Conservation (phyloP, 1,140 invertebrate species). For the Bombus superbus region DNA sequence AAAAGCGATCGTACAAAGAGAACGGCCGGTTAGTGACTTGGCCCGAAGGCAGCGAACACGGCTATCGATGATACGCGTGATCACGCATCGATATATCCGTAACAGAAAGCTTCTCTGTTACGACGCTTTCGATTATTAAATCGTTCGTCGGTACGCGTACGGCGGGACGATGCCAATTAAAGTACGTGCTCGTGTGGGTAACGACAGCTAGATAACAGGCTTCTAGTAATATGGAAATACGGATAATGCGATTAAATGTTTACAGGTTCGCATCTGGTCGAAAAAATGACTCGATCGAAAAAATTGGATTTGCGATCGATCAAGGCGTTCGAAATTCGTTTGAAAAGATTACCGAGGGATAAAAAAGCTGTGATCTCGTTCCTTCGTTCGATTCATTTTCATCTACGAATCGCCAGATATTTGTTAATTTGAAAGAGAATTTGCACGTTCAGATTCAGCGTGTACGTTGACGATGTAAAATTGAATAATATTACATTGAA, state of each 20-base stretch:
- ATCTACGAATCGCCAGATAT: background rate
- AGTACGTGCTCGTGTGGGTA: conserved; percentile 34
- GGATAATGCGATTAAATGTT: conserved; percentile 67
- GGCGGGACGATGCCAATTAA: conserved; percentile 49
- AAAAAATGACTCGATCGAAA: conserved; percentile 1
- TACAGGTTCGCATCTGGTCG: conserved; percentile 48
- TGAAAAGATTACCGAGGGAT: no score
- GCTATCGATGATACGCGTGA: background rate
- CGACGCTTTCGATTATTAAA: conserved; percentile 54
- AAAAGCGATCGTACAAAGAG: background rate
- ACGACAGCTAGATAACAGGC: conserved; percentile 63
- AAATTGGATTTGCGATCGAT: conserved; percentile 39
- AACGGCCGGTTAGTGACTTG: background rate
- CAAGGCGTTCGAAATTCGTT: no score
- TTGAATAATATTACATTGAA: no score
- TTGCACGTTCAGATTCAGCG: no score
- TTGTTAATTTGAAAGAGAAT: background rate
- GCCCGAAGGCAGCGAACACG: background rate
- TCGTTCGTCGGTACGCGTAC: conserved; percentile 25
- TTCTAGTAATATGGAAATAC: conserved; percentile 7
- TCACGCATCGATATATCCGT: background rate
- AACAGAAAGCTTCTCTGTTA: conserved; percentile 18
- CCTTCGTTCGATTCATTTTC: background rate
- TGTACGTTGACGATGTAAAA: no score
- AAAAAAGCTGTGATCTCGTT: background rate